Evolutionary conservation across 2,113 vertebrate genomes (phyloP), one percentile per base, ranked within the genome.

Genomic region (Notarius lentiginosus): DNA sequence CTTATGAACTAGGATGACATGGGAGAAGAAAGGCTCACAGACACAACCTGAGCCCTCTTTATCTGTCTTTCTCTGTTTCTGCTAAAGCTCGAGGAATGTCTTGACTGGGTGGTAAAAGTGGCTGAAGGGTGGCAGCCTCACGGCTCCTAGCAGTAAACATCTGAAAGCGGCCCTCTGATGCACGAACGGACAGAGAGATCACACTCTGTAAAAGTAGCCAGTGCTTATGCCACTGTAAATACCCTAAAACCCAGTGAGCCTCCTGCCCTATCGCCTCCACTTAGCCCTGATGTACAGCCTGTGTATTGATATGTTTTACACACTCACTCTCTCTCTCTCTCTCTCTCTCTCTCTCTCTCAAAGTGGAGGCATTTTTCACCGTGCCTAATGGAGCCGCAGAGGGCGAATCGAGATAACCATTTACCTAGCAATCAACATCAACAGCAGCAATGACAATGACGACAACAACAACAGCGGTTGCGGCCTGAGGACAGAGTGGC

Each of bases 401-500:
- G 93, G 91, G 86, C 84, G 87, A 87, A 86, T 85, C 88, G 72
- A 81, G 81, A 85, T 58, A 86, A 91, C 80, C 70, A 73, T 90
- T 92, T 92, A 90, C 86, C 89, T 81, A 80, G 88, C 90, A 90
- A 89, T 90, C 87, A 82, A 88, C 90, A 84, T 84, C 77, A 80
- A 88, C 91, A 80, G 88, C 91, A 86, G 91, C 88, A 89, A 88
- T 90, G 84, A 90, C 87, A 87, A 88, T 88, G 82, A 89, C 89
- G 87, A 87, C 90, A 90, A 89, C 91, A 87, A 75, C 70, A 85
- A 84, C 84, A 86, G 90, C 90, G 88, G 87, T 85, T 72, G 85
- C 58, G 18, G 87, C 84, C 83, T 65, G 51, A 86, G 65, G 14
- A 8, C 66, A 88, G 88, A 92, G 91, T 87, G 87, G 84, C 79